These are phyloP conservation scores for Habrosyne pyritoides DNA, from an alignment of 2,888 invertebrate species.

Conservation along the genomic window DNA sequence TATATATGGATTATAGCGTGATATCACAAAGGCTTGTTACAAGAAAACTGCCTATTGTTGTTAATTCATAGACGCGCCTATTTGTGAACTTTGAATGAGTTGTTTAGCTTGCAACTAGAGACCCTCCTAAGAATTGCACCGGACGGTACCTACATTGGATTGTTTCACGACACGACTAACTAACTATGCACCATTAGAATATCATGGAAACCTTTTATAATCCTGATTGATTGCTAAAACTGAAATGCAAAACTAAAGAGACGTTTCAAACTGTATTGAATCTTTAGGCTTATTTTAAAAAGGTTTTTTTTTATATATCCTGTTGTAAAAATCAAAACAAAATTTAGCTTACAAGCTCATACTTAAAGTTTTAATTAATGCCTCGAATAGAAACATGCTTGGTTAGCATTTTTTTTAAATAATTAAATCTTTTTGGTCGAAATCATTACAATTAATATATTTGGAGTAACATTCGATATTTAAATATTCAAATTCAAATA, in stretches of 20 bases:
- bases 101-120: constrained; percentile 67
- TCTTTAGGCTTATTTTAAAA: no score
- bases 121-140: constrained; percentile 54
- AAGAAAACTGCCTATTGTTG: constrained; percentile 75
- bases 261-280: no score
- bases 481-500: not conserved
- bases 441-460: no score
- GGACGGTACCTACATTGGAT: constrained; percentile 26
- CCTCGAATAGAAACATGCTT: no score
- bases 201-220: not conserved
- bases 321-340: no score
- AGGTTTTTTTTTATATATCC: no score
- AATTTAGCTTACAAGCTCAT: no score
- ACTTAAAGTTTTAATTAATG: no score
- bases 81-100: constrained; percentile 58
- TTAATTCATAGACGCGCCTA: constrained; percentile 63
- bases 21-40: constrained; percentile 76
- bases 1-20: constrained; percentile 44
- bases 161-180: not conserved
- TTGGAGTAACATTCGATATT: no score
- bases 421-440: no score
- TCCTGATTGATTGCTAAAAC: not conserved
- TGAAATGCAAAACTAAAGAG: not conserved
- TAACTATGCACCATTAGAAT: not conserved
- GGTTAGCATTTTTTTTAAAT: no score